Evolutionary conservation across 2,797 vertebrate genomes (phyloP).

Genomic region (Orientallactaga sibirica): DNA sequence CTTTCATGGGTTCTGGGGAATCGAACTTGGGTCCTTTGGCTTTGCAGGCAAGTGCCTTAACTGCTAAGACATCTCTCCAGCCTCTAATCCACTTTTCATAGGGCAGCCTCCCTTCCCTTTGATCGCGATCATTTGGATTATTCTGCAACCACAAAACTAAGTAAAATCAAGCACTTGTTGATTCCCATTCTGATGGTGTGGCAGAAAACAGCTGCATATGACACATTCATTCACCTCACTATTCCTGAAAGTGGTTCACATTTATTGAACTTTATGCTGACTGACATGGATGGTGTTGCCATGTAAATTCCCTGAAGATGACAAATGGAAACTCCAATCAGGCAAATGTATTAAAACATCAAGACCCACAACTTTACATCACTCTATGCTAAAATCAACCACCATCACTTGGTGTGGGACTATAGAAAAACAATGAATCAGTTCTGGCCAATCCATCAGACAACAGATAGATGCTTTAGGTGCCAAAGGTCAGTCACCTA

Average conservation of each 20-base stretch:
- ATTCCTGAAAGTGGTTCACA: neutral
- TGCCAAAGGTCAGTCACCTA: neutral
- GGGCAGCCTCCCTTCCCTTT: constrained; percentile 3
- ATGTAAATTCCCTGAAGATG: neutral
- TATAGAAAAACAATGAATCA: neutral
- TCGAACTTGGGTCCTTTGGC: no score
- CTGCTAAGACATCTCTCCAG: no score
- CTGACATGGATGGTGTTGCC: neutral
- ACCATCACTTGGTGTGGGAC: neutral
- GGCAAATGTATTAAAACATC: neutral
- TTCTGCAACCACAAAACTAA: neutral
- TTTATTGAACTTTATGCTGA: neutral
- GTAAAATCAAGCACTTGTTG: neutral
- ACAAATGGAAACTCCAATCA: constrained; percentile 5
- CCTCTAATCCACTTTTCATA: neutral
- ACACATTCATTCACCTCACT: neutral
- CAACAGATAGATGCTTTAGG: neutral
- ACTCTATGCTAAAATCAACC: neutral
- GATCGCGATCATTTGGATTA: neutral
- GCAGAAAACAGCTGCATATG: neutral
- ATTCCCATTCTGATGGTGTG: neutral
- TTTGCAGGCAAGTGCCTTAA: no score
- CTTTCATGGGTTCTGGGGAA: no score
- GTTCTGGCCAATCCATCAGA: neutral
- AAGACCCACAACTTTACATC: neutral